phyloP scores from a whole-genome alignment of 1,140 invertebrate species.

The Aplysia californica region DNA sequence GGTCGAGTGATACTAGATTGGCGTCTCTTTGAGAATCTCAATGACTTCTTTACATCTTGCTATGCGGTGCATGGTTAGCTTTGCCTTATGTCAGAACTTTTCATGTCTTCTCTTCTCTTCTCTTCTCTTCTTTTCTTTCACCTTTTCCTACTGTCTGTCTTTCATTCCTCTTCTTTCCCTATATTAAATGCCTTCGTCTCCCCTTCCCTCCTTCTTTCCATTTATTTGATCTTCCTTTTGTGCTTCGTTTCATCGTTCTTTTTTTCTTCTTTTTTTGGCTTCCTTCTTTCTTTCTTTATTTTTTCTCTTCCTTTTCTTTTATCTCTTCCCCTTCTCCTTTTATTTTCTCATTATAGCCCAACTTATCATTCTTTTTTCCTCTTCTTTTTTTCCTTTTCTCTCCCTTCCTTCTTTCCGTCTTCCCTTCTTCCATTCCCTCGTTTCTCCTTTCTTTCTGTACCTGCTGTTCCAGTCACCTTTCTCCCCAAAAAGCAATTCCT shows the following conservation, averaged over 20 bases:
- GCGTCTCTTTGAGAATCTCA: too few relatives aligned
- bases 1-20: too few relatives aligned
- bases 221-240: not conserved
- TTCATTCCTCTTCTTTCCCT: too few relatives aligned
- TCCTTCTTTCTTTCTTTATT: not conserved
- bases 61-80: too few relatives aligned
- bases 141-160: too few relatives aligned
- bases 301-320: not conserved
- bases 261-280: not conserved
- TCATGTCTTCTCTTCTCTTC: too few relatives aligned
- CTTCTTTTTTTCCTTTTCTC: conserved; percentile 8
- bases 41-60: too few relatives aligned
- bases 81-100: too few relatives aligned
- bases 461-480: not conserved
- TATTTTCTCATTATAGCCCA: not conserved
- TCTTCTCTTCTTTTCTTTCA: too few relatives aligned
- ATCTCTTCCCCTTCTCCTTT: not conserved
- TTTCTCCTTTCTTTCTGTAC: too few relatives aligned
- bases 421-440: not conserved
- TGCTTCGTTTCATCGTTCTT: not conserved
- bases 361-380: conserved; percentile 11
- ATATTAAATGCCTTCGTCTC: too few relatives aligned
- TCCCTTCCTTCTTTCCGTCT: conserved; percentile 1
- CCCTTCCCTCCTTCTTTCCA: not conserved
- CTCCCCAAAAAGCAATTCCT: not conserved